These are phyloP conservation scores for Liparis tanakae DNA, from an alignment of 2,797 vertebrate species.

Conservation along the genomic window DNA sequence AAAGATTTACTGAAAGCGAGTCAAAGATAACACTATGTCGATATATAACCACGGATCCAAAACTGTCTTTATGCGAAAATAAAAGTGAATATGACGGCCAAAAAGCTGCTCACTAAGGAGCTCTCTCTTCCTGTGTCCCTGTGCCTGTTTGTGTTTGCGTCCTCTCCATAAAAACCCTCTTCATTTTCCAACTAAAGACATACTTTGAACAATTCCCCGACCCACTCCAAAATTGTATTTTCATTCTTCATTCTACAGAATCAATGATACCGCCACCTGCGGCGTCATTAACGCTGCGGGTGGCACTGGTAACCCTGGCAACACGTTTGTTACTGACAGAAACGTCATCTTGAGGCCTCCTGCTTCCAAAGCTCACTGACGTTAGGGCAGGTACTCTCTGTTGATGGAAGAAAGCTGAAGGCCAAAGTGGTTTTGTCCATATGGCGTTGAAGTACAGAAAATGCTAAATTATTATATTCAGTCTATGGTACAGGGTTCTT, in stretches of 20 bases:
- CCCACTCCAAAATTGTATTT: background rate
- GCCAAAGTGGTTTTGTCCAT: background rate
- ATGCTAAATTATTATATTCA: background rate
- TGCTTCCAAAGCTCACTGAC: too few species aligned
- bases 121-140: background rate
- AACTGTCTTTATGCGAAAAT: background rate
- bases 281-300: too few species aligned
- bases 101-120: background rate
- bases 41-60: background rate
- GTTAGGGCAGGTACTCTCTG: background rate
- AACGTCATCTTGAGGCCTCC: too few species aligned
- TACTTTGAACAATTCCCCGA: background rate
- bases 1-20: background rate
- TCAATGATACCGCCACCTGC: too few species aligned
- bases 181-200: background rate
- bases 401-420: too few species aligned
- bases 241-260: background rate
- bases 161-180: background rate
- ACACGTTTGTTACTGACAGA: background rate
- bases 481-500: too few species aligned
- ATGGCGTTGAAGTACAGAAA: background rate
- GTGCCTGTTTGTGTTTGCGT: background rate
- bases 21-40: background rate
- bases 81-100: background rate
- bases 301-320: too few species aligned